phyloP scores from a whole-genome alignment of 2,113 vertebrate species.

The Hemicordylus capensis region DNA sequence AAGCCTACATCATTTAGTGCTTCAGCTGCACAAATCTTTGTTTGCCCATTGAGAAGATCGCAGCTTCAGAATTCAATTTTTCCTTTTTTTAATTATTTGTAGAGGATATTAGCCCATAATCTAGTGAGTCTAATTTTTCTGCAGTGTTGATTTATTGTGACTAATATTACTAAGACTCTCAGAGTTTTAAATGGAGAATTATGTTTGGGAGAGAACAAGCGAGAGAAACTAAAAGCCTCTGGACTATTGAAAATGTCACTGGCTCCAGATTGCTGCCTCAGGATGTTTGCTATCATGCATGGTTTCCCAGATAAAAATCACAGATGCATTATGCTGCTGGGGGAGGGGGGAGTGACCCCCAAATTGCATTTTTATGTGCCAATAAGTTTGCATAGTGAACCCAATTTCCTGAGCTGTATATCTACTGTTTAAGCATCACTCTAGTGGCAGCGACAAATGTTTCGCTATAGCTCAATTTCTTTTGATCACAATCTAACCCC shows the following conservation, averaged over 20 bases:
- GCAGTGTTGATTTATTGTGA: constrained; percentile 29
- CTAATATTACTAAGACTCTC: constrained; percentile 16
- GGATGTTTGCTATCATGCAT: background rate
- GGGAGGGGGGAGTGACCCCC: background rate
- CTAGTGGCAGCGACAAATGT: constrained; percentile 1
- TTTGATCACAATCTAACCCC: background rate
- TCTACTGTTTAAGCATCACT: background rate
- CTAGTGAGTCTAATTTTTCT: constrained; percentile 25
- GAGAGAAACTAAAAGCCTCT: background rate
- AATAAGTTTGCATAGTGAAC: background rate
- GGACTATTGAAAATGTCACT: constrained; percentile 9
- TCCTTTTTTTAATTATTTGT: background rate
- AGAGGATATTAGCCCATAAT: background rate
- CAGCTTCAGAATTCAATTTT: constrained; percentile 7
- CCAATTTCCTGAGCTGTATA: background rate
- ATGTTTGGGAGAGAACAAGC: constrained; percentile 13
- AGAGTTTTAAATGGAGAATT: constrained; percentile 10
- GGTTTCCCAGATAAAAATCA: constrained; percentile 32
- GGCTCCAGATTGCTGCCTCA: constrained; percentile 16
- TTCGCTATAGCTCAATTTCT: constrained; percentile 1
- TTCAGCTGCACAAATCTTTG: background rate
- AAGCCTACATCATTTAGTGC: too few species aligned
- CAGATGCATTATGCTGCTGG: background rate
- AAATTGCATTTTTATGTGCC: constrained; percentile 7
- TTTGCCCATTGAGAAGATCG: background rate